These are phyloP conservation scores for Charadrius vociferus DNA, from an alignment of 2,113 vertebrate genomes.

Conservation along the genomic window DNA sequence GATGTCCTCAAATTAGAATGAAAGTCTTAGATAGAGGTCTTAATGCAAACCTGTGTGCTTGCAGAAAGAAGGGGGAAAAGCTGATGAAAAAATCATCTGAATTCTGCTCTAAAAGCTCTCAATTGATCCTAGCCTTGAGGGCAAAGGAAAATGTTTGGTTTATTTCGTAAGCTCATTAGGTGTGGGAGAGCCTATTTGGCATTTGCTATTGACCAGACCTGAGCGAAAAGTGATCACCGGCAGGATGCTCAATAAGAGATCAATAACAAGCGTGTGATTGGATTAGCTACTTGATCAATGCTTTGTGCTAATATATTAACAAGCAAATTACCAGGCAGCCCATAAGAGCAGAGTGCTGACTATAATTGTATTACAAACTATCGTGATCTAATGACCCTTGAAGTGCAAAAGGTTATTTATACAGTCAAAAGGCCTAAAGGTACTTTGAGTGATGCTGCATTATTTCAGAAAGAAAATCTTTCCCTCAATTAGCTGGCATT, in stretches of 20 bases:
- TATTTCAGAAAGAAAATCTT: constrained; percentile 53
- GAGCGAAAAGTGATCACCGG: constrained; percentile 88
- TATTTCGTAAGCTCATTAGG: constrained; percentile 96
- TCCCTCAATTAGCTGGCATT: constrained; percentile 29
- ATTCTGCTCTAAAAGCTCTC: constrained; percentile 83
- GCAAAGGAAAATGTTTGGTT: constrained; percentile 97
- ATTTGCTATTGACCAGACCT: constrained; percentile 87
- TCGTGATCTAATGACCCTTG: constrained; percentile 77
- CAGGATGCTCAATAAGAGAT: constrained; percentile 86
- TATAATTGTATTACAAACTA: constrained; percentile 82
- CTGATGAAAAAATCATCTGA: constrained; percentile 89
- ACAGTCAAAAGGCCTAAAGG: constrained; percentile 72
- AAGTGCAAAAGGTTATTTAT: constrained; percentile 80
- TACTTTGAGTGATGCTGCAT: constrained; percentile 45
- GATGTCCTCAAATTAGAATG: constrained; percentile 80
- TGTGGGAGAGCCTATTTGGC: constrained; percentile 87
- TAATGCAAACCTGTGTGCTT: constrained; percentile 73
- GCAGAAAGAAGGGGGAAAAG: constrained; percentile 47
- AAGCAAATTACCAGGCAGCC: constrained; percentile 88
- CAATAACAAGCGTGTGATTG: constrained; percentile 91
- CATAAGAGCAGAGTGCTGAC: constrained; percentile 76
- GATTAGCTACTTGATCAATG: constrained; percentile 97
- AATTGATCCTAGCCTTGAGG: constrained; percentile 88
- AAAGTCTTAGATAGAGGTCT: constrained; percentile 70
- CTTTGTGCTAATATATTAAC: constrained; percentile 97